Evolutionary conservation across 1,140 invertebrate species (phyloP).

Genomic region (Neotoxoptera formosana): DNA sequence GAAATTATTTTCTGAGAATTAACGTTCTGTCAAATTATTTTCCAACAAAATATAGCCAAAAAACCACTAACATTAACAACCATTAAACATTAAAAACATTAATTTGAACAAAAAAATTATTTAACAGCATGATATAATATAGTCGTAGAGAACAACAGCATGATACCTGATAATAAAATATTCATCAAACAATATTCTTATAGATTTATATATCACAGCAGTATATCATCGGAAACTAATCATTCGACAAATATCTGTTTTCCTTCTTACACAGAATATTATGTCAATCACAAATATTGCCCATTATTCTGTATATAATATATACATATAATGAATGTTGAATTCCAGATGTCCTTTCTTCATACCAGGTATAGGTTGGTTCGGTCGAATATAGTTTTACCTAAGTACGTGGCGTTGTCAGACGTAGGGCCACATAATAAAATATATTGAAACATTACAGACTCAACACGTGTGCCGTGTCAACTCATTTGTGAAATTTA

Average conservation of each 20-base stretch:
- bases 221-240: neutral
- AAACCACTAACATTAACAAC: too few species aligned
- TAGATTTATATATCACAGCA: neutral
- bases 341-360: neutral
- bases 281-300: neutral
- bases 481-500: neutral
- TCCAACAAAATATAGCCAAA: too few species aligned
- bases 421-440: neutral
- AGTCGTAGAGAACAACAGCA: neutral
- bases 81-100: neutral
- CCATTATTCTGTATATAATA: neutral
- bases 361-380: neutral
- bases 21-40: too few species aligned
- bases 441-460: neutral
- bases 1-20: too few species aligned
- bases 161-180: neutral
- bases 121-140: neutral
- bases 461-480: slow-evolving; percentile 39
- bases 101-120: neutral
- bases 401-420: neutral
- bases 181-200: too few species aligned
- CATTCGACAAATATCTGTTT: neutral
- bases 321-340: neutral
- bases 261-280: neutral
- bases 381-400: neutral